Conservation (phyloP, 2,113 vertebrate species). For the Eptatretus burgeri region DNA sequence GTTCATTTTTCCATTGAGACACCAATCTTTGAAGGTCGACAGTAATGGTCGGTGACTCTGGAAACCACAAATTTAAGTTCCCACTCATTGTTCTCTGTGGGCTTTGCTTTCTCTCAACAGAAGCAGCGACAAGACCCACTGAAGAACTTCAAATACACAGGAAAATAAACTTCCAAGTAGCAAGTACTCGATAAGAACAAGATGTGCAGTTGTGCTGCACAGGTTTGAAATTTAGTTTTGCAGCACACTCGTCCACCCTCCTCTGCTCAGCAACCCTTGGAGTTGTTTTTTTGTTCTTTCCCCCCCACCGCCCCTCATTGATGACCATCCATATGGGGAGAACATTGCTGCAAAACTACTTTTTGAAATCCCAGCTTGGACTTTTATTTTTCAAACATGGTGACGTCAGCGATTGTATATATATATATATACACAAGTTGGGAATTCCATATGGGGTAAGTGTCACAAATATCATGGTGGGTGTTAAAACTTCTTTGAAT, state of each 20-base stretch:
- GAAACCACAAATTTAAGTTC: background rate
- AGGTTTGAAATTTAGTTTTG: background rate
- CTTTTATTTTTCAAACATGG: too few species aligned
- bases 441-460: too few species aligned
- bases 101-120: background rate
- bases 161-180: background rate
- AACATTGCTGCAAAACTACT: too few species aligned
- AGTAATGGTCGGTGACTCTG: background rate
- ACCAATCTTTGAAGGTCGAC: background rate
- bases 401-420: too few species aligned
- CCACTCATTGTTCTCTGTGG: background rate
- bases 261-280: background rate
- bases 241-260: background rate
- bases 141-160: background rate
- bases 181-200: too few species aligned
- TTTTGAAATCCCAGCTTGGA: too few species aligned
- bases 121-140: conserved; percentile 3
- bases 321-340: too few species aligned
- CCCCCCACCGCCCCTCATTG: background rate
- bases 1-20: background rate
- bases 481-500: too few species aligned
- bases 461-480: too few species aligned
- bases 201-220: background rate
- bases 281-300: background rate
- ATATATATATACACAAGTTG: too few species aligned